phyloP scores from a whole-genome alignment of 1,140 invertebrate species.

The Rhopalosiphum padi region DNA sequence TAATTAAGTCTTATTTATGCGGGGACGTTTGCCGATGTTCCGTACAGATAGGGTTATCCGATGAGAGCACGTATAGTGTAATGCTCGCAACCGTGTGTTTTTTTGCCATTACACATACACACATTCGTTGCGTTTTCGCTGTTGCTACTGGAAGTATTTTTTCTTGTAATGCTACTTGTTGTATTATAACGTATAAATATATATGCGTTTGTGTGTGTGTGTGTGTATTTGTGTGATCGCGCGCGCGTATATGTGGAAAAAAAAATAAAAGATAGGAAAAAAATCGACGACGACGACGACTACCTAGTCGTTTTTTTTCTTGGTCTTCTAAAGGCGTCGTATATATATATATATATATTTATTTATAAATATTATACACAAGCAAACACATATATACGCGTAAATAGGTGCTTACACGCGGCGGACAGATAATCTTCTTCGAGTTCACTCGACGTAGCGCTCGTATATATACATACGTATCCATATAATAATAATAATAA shows the following conservation, averaged over 20 bases:
- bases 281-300: slow-evolving; percentile 30
- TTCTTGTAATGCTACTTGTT: slow-evolving; percentile 52
- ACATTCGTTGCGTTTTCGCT: neutral
- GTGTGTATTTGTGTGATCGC: neutral
- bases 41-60: slow-evolving; percentile 55
- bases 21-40: slow-evolving; percentile 55
- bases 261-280: slow-evolving; percentile 20
- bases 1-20: slow-evolving; percentile 58
- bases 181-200: slow-evolving; percentile 24
- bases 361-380: neutral
- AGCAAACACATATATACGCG: neutral
- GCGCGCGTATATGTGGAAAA: neutral
- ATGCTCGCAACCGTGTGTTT: slow-evolving; percentile 7
- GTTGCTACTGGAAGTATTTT: slow-evolving; percentile 49
- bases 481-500: slow-evolving; percentile 24
- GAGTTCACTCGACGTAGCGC: neutral
- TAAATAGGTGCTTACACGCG: neutral
- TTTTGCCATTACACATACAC: slow-evolving; percentile 50
- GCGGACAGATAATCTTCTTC: slow-evolving; percentile 26
- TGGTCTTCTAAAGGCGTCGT: slow-evolving; percentile 13
- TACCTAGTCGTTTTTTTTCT: slow-evolving; percentile 28
- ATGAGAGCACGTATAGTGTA: neutral
- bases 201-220: neutral
- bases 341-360: neutral
- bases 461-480: neutral